A percentile compares a stretch with the other conserved stretches of the same genome.
Conservation (phyloP, 1,140 invertebrate species). For the Parasteatoda tepidariorum region DNA sequence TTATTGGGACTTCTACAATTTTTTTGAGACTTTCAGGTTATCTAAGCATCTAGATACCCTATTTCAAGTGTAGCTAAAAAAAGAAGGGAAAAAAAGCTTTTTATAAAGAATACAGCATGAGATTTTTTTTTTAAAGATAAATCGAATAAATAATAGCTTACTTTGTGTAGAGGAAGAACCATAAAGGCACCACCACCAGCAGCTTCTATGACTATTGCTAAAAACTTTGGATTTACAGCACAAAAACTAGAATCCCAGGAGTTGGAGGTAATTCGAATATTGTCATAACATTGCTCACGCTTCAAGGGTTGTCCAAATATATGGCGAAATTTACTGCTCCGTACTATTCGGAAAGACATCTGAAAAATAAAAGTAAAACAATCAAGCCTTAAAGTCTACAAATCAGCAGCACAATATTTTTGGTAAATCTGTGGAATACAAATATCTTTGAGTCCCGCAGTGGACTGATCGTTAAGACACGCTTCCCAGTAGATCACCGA, state of each 20-base stretch:
- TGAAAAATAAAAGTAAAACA: constrained; percentile 37
- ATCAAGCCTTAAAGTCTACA: not conserved
- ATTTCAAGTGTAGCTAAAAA: too few relatives aligned
- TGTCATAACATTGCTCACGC: constrained; percentile 98
- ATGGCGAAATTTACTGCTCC: constrained; percentile 97
- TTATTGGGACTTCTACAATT: too few relatives aligned
- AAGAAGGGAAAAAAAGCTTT: too few relatives aligned
- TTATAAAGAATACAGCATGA: too few relatives aligned
- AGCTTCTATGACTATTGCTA: constrained; percentile 98
- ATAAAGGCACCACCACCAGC: constrained; percentile 99
- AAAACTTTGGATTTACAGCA: constrained; percentile 98
- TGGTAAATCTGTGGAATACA: too few relatives aligned
- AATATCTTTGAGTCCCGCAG: too few relatives aligned
- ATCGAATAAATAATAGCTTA: constrained; percentile 69
- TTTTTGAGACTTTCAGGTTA: too few relatives aligned
- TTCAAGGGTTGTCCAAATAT: constrained; percentile 97
- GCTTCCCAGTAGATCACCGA: too few relatives aligned
- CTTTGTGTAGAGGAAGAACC: constrained; percentile 96
- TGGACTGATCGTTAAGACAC: too few relatives aligned
- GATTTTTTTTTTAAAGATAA: too few relatives aligned
- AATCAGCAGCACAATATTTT: too few relatives aligned
- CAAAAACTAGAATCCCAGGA: constrained; percentile 99
- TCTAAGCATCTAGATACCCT: too few relatives aligned
- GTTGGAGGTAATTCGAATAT: constrained; percentile 97
- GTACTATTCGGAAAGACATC: constrained; percentile 96